Conservation (phyloP, 30 jellyfish, hydroid and myxozoan genomes). For the Cassiopea andromeda region DNA sequence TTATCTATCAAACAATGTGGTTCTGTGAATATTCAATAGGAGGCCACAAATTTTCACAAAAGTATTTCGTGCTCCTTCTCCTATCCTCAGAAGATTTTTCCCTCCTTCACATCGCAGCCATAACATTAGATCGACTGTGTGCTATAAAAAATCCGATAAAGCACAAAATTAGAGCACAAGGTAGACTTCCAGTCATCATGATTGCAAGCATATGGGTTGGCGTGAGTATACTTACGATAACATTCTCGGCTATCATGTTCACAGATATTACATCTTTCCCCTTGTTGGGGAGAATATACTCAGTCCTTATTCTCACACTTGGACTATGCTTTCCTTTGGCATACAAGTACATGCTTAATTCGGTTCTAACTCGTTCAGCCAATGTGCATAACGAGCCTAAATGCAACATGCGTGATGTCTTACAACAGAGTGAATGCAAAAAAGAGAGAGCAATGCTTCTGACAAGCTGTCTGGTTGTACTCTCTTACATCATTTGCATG, state of each 20-base stretch:
- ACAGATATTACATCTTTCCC: too few relatives aligned
- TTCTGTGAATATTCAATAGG: background rate
- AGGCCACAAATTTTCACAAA: background rate
- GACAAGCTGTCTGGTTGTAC: conserved; percentile 35
- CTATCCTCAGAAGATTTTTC: conserved; percentile 12
- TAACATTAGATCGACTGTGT: conserved; percentile 33
- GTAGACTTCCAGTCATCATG: background rate
- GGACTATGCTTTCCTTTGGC: conserved; percentile 12
- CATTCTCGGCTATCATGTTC: background rate
- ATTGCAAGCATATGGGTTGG: conserved; percentile 25
- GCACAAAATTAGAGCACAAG: conserved; percentile 14
- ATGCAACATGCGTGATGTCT: conserved; percentile 9
- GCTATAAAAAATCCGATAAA: conserved; percentile 40
- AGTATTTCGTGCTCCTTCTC: background rate
- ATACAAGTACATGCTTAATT: conserved; percentile 17
- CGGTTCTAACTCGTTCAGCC: conserved; percentile 8
- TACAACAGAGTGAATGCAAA: background rate
- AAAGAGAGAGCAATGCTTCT: conserved; percentile 36
- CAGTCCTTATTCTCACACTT: background rate
- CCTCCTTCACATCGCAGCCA: conserved; percentile 15
- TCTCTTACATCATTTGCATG: conserved; percentile 52
- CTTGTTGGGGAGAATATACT: background rate
- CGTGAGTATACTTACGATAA: background rate
- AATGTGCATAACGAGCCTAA: background rate
- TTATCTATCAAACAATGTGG: background rate